A percentile compares a stretch with the other conserved stretches of the same genome.
Conservation (phyloP, 2,797 vertebrate genomes). For the Parambassis ranga region DNA sequence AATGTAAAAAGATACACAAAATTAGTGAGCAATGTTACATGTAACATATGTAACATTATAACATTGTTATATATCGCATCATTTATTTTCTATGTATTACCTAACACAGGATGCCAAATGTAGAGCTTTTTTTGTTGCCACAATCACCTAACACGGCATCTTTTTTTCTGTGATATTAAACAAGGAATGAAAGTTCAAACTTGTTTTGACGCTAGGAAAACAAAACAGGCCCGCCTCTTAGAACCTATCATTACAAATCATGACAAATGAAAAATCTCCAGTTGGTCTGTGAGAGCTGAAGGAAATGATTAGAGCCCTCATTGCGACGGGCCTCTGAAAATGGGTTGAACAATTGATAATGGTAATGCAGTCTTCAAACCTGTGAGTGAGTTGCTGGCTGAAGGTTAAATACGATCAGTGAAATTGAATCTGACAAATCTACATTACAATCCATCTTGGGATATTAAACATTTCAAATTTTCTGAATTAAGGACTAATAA, state of each 20-base stretch:
- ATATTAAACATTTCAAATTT: constrained; percentile 87
- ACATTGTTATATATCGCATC: too few relatives aligned
- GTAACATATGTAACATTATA: too few relatives aligned
- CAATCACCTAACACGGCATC: too few relatives aligned
- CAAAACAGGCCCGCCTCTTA: neutral
- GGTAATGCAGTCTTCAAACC: constrained; percentile 72
- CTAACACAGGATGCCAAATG: too few relatives aligned
- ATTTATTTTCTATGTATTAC: too few relatives aligned
- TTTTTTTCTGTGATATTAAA: neutral
- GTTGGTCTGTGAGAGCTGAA: constrained; percentile 17
- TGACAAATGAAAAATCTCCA: constrained; percentile 39
- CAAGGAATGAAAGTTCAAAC: neutral
- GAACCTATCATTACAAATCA: constrained; percentile 15
- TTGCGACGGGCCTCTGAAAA: constrained; percentile 42
- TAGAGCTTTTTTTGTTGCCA: too few relatives aligned
- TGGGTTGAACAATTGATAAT: constrained; percentile 65
- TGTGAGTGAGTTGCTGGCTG: constrained; percentile 70
- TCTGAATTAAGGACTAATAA: constrained; percentile 83
- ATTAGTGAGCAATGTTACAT: too few relatives aligned
- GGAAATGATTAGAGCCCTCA: constrained; percentile 45
- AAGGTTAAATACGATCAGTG: constrained; percentile 82
- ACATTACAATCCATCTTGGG: constrained; percentile 85
- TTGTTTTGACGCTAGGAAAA: neutral
- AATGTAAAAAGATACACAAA: too few relatives aligned
- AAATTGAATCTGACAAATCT: constrained; percentile 84